Conservation (phyloP, 2,797 vertebrate species). For the Crypturellus tataupa region DNA sequence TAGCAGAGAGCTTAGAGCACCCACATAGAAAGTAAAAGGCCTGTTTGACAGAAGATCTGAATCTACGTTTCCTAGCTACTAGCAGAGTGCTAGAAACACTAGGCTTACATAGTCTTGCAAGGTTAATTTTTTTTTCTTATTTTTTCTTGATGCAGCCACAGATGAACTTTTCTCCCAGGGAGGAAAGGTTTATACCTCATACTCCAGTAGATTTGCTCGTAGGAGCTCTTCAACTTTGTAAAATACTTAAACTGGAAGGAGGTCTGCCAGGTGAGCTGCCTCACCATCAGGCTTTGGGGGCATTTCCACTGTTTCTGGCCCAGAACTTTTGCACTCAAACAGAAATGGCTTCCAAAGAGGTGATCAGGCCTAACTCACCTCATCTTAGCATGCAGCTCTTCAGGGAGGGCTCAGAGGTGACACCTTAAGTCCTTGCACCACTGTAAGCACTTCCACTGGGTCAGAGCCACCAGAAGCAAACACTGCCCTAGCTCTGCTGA, state of each 20-base stretch:
- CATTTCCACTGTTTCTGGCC: not conserved
- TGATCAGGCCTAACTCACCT: not conserved
- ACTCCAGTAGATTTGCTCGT: not conserved
- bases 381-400: not conserved
- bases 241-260: not conserved
- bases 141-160: not conserved
- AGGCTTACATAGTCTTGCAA: not conserved
- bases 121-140: not conserved
- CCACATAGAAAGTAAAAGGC: rapidly evolving
- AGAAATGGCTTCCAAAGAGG: not conserved
- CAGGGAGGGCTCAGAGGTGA: not conserved
- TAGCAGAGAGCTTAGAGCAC: not conserved
- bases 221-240: not conserved
- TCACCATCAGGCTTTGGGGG: not conserved
- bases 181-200: not conserved
- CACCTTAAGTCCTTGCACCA: too few species aligned
- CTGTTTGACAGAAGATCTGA: not conserved
- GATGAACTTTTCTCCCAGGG: not conserved
- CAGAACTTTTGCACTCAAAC: not conserved
- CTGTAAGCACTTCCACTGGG: not conserved
- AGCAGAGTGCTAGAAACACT: not conserved
- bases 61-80: not conserved
- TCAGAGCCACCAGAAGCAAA: not conserved
- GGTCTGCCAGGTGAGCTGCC: not conserved
- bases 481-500: not conserved